A percentile compares a stretch with the other conserved stretches of the same genome.
Evolutionary conservation across 2,888 invertebrate genomes (phyloP).

Genomic region (Sinhomidia bicolor): DNA sequence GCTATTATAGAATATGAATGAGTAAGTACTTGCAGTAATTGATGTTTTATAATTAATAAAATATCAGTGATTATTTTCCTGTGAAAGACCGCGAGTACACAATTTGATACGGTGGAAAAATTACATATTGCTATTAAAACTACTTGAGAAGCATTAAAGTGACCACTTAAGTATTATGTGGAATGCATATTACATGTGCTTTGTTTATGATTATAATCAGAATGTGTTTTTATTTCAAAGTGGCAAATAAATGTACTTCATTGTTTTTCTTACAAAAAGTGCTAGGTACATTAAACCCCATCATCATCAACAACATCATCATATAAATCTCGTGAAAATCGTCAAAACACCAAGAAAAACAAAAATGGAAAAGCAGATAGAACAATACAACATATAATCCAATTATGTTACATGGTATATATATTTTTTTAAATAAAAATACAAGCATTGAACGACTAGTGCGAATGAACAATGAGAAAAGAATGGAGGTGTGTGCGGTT

Average conservation of each 20-base stretch:
- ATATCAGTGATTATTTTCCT: too few relatives aligned
- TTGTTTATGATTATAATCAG: neutral
- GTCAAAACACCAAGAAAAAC: constrained; percentile 2
- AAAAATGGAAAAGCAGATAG: neutral
- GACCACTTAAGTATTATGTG: neutral
- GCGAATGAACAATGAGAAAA: constrained; percentile 26
- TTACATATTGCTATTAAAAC: too few relatives aligned
- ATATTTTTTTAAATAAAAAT: neutral
- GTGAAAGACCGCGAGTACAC: too few relatives aligned
- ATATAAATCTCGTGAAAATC: neutral
- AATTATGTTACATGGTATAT: constrained; percentile 27
- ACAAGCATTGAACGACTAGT: neutral
- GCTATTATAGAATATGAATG: too few relatives aligned
- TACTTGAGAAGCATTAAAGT: neutral
- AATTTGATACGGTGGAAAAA: too few relatives aligned
- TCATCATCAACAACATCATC: neutral
- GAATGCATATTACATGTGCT: neutral
- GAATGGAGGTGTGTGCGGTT: neutral
- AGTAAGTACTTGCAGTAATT: too few relatives aligned
- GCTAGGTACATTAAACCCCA: neutral
- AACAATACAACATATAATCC: too few relatives aligned
- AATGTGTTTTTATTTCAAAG: neutral
- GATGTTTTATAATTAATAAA: too few relatives aligned
- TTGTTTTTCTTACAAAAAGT: neutral
- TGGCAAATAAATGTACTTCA: neutral